Base-by-base conservation (phyloP, 2,888 invertebrate species). In the Elgonia sp. region DNA sequence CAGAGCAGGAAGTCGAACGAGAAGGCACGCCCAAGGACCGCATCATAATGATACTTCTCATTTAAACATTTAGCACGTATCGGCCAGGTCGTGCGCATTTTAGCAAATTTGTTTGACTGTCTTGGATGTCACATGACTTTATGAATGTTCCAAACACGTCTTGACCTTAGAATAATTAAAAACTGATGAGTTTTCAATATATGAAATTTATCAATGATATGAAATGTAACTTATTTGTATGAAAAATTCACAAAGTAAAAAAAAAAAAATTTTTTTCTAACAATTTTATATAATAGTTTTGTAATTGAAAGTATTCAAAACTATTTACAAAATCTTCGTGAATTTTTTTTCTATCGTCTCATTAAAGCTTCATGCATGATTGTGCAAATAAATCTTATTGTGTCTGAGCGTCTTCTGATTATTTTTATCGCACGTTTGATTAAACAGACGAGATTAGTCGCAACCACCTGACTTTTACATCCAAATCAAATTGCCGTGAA, bases 21-120 rank as follows among this genome's bases (percentile, higher is more conserved):
- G 18, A 40, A 72, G 77, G 77, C 81, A 84, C 83, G 69, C 84
- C 75, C 76, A 70, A 72, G 70, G 80, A 70, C 72, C 62, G 72
- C 62, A 62, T 75, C 62, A 62, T 75, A 83, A 75, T 60, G 37
- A 75, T 69, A 75, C 46, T 57, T 75, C 40, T 50, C 60, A 53
- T 76, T 84, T 37, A 84, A 76, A 84, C 76, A 76, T 60, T 46
- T 40, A 14, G 20, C 76, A 75, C 76, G 83, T 83, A 82, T 20
- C 60, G 16, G 50, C 21, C 70, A 18, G 70, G 50, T 70, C 46
- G 37, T 20, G 70, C 62, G 65, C 50, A 55, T 50, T 50, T 21
- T 5, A 65, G 20, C 65, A 37, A 18, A 42, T 63, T 42, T 63
- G 60, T 37, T 9, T 55, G 20, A n/a, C 18, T 55, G 37, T 29